Evolutionary conservation across 2,888 invertebrate species (phyloP), one percentile per base, ranked within the genome.

Genomic region (Lymantria monacha): DNA sequence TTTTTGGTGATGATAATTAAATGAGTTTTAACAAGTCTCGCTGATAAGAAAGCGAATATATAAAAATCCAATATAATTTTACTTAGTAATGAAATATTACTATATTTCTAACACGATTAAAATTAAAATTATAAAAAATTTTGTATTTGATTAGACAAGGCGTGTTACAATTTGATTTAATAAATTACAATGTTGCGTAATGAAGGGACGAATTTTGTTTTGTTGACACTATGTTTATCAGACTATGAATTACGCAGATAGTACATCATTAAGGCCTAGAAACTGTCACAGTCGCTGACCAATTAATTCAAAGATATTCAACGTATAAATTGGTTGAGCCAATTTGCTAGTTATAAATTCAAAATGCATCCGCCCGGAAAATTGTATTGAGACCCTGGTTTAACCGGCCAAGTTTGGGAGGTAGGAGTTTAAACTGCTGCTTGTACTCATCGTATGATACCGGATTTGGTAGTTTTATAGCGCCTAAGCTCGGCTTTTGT

Each of bases 301-400:
- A 88, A 87, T 89, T 89, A 88, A 83, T 84, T 82, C 78, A 73
- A 82, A 87, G 87, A 88, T 86, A 87, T 89, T 85, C 85, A 79
- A 81, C 82, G 79, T 83, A 86, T 81, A 86, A 86, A 87, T 86
- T 85, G 84, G 79, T 80, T 79, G 80, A 78, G 81, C 81, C 90
- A 87, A 88, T 89, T 90, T 87, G 81, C 84, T 87, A 80, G 89
- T 90, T 89, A 90, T 89, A 89, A 90, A 90, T 90, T 89, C 89
- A 85, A 88, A 88, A 86, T 87, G 87, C 87, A 88, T 85, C 82
- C 86, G 72, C 73, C 79, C 86, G 82, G 79, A 85, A 88, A 90
- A 90, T 89, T 89, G 89, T 89, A 85, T 87, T 76, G 87, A 80
- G 82, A 79, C 84, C 84, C 82, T 64, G 71, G 74, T 73, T 70